Base-by-base conservation (phyloP, 2,113 vertebrate genomes). In the Narcine bancroftii region DNA sequence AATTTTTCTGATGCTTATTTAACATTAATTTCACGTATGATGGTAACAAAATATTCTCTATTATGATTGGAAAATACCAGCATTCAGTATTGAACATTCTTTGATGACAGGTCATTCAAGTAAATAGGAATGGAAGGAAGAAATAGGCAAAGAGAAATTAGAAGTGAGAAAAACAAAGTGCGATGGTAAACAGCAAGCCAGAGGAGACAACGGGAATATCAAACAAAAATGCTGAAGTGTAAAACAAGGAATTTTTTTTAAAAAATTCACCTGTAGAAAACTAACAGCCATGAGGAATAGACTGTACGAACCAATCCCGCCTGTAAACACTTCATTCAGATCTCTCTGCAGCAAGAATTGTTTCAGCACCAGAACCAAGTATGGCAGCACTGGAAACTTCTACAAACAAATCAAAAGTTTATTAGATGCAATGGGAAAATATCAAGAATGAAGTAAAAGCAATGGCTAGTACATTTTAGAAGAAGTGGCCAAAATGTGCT, bases 221-320 rank as follows among this genome's bases (percentile, higher is more conserved):
- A 36, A 45, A 10, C 33, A 66, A 24, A 63, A 42, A 47, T 92
- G 6, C 0, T n/a, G n/a, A n/a, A n/a, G n/a, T n/a, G n/a, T n/a
- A n/a, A 50, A 85, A 66, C 15, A 63, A 63, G 60, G 9, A 11
- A 0, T 63, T 53, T 17, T 17, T 36, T 95, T 95, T n/a, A n/a
- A n/a, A n/a, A n/a, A n/a, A n/a, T n/a, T 92, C 66, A 99, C 98
- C 98, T 99, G 99, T 93, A 99, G 96, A 93, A 99, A 99, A 94
- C 98, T 99, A 94, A 99, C 99, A 85, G 98, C 98, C 98, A 99
- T 99, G 94, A 99, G 97, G 95, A 99, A 99, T 92, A 99, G 97
- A 95, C 98, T 99, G 76, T 99, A 99, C 93, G 99, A 99, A 92
- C 99, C 98, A 0, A 99, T 99, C 94, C 99, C 98, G 89, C 99